phyloP scores from a whole-genome alignment of 2,113 vertebrate genomes.

The Poeciliopsis retropinna region DNA sequence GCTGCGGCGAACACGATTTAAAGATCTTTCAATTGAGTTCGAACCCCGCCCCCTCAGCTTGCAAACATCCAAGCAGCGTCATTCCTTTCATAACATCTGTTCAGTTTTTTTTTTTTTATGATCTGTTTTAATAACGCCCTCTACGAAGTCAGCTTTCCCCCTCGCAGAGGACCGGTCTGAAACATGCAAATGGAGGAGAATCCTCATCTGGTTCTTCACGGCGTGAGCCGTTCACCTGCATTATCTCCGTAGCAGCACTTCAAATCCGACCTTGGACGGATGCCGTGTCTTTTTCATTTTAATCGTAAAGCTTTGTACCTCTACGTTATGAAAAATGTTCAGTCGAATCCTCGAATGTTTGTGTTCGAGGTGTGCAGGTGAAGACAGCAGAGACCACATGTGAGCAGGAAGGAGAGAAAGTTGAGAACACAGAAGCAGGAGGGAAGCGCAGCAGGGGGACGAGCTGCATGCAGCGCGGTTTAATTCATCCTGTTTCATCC shows the following conservation, averaged over 20 bases:
- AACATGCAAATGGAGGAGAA: background rate
- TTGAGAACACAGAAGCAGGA: conserved; percentile 12
- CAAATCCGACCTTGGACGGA: background rate
- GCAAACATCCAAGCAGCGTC: background rate
- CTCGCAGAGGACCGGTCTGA: background rate
- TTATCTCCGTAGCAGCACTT: background rate
- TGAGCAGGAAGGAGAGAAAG: conserved; percentile 17
- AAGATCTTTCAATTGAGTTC: background rate
- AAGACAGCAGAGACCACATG: conserved; percentile 7
- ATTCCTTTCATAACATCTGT: background rate
- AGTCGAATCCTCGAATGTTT: background rate
- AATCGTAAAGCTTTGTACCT: background rate
- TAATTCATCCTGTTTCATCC: conserved; percentile 33
- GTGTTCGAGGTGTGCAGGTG: conserved; percentile 12
- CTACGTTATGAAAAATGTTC: background rate
- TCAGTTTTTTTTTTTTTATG: background rate
- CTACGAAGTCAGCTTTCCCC: background rate
- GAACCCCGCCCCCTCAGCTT: background rate
- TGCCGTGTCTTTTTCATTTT: background rate
- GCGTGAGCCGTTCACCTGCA: conserved; percentile 19
- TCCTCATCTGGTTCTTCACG: background rate
- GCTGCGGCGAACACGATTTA: background rate
- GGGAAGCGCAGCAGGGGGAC: conserved; percentile 5
- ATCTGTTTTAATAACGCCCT: background rate
- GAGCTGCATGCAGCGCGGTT: conserved; percentile 20